Base-by-base conservation (phyloP, 2,113 vertebrate genomes). In the Ammospiza caudacuta region DNA sequence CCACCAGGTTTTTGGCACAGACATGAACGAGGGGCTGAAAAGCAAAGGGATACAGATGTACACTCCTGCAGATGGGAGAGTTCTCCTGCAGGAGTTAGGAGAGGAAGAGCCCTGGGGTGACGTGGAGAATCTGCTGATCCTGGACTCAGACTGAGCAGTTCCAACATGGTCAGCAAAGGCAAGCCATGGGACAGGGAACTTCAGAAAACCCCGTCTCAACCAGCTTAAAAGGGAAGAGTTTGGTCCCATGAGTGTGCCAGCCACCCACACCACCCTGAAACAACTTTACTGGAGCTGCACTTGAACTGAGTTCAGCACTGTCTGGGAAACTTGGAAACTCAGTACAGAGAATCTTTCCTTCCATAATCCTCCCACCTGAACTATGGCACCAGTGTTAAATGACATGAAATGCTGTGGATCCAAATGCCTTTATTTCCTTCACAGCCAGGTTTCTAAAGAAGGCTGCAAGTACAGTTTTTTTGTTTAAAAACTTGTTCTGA, bases 11-110 rank as follows among this genome's bases (percentile, higher is more conserved):
- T 97, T 99, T 99, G 72, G 99, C 99, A 87, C 98, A 99, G 70
- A 99, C 99, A 0, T 99, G 99, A 54, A 98, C 98, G 11, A 99
- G 96, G 24, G 99, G 98, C 99, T 99, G 97, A 55, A 97, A 98
- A 91, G 89, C 55, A 97, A 73, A 96, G 41, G 73, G 33, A 69
- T 22, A 92, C 6, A 88, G 21, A 72, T 94, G 57, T 39, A 39
- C 8, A 21, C 6, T 62, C 22, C 7, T 7, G 25, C 31, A 92
- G 62, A 10, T 21, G 44, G 64, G 51, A 84, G 17, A 90, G 69
- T 20, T 31, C 27, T 80, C 67, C n/a, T 28, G 16, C 22, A 18
- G 1, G 3, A 59, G 9, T 33, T 13, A 20, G 49, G 35, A 75
- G 51, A 77, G 55, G 54, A 86, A 9, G 17, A 80, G 63, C 21